Conservation (phyloP, 2,888 invertebrate genomes). For the Chrysopilus asiliformis region DNA sequence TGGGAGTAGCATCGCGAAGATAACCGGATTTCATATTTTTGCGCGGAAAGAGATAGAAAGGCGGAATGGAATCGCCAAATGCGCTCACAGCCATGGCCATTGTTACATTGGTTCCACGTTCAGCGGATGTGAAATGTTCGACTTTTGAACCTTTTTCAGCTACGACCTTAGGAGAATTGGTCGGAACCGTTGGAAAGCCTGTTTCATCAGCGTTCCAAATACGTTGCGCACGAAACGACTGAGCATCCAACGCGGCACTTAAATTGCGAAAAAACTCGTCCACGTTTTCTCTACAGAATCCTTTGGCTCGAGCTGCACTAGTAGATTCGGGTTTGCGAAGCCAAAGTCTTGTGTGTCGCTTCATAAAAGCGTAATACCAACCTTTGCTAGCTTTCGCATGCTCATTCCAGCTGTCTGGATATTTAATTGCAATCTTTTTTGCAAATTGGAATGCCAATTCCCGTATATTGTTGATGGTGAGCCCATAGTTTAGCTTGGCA, state of each 20-base stretch:
- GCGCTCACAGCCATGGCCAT: conserved; percentile 11
- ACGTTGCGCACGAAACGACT: not conserved
- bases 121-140: conserved; percentile 3
- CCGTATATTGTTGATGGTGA: conserved; percentile 5
- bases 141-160: conserved; percentile 2
- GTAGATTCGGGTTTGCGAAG: conserved; percentile 9
- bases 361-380: conserved; percentile 11
- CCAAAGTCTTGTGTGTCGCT: conserved; percentile 7
- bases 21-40: conserved; percentile 9
- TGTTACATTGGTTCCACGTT: conserved; percentile 10
- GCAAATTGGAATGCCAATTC: conserved; percentile 7
- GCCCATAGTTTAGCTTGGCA: conserved; percentile 7
- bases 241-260: not conserved
- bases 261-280: conserved; percentile 9
- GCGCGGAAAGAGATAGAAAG: conserved; percentile 13
- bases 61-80: conserved; percentile 9
- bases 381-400: not conserved
- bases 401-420: conserved; percentile 4
- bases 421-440: not conserved
- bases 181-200: conserved; percentile 10
- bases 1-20: conserved; percentile 14
- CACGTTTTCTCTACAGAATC: conserved; percentile 12
- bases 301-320: conserved; percentile 21
- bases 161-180: conserved; percentile 8
- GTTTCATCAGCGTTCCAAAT: conserved; percentile 13